phyloP scores from a whole-genome alignment of 1,140 invertebrate species.

The Charaxes varanes region DNA sequence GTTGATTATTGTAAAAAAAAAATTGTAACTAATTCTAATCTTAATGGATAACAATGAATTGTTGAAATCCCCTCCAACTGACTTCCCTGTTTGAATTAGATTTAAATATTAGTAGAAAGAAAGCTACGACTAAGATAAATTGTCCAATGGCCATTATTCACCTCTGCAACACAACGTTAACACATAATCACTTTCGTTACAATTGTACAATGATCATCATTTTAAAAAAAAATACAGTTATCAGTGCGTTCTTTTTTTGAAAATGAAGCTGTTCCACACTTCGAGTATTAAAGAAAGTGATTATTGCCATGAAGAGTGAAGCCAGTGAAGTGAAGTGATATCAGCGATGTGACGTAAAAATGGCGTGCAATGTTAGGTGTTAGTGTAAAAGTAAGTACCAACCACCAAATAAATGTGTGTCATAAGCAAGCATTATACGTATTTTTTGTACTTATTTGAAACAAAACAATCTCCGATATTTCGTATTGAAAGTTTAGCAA shows the following conservation, averaged over 20 bases:
- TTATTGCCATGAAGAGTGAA: constrained; percentile 21
- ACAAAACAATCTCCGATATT: no score
- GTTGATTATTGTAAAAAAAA: no score
- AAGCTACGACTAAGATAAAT: not conserved
- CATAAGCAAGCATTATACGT: no score
- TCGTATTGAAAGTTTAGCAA: no score
- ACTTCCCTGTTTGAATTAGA: no score
- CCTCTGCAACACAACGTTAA: not conserved
- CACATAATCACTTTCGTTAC: constrained; percentile 48
- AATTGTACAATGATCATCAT: constrained; percentile 16
- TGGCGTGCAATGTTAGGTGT: constrained; percentile 13
- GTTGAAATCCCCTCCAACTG: no score
- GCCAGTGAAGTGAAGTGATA: not conserved
- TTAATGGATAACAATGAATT: no score
- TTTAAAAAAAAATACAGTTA: no score
- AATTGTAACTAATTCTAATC: no score
- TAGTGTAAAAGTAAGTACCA: not conserved
- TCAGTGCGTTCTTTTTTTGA: constrained; percentile 35
- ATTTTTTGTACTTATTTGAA: no score
- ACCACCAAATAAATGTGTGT: constrained; percentile 3
- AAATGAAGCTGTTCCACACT: constrained; percentile 41
- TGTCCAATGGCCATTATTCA: constrained; percentile 1
- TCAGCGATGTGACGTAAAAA: constrained; percentile 10
- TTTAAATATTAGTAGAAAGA: not conserved
- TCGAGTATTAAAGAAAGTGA: constrained; percentile 36